Evolutionary conservation across 1,140 invertebrate species (phyloP), one percentile per base, ranked within the genome.

Genomic region (Heliothis subflexa): DNA sequence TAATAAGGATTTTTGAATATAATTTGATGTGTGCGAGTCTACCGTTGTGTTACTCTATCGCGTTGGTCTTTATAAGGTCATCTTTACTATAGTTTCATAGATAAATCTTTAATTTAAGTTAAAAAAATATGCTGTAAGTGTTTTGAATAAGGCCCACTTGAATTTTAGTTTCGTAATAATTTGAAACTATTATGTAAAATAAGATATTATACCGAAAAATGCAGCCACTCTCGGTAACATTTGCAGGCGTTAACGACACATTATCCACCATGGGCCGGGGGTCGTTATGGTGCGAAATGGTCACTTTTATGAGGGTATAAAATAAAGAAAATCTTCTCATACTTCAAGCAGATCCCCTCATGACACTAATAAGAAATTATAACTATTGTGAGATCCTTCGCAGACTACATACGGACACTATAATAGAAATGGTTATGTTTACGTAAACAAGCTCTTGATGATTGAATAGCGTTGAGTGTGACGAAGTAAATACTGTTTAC

Each of bases 251-350:
- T 85, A 83, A 85, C 79, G 78, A 81, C 76, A 28, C 59, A 77
- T 79, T 33, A 25, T 61, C 18, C 57, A 79, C 64, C 54, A 40
- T 74, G 78, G 71, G 57, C 61, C 74, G 70, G 45, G 52, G 71
- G 61, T 81, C 81, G 78, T 83, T 78, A 81, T 72, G 57, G 21
- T 50, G 13, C 14, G 61, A 64, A 81, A 85, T 79, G 84, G 79
- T 81, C 82, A 85, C 82, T 82, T 84, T 85, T 85, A 83, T 78
- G 80, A 77, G 68, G 78, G 45, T 64, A 83, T 85, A 82, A 85
- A 85, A 83, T 83, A 79, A 80, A 81, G 79, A 76, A 73, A 61
- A 78, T 54, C 70, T 73, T 81, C 78, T 66, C 73, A 68, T 61
- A 57, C 77, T 76, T 50, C 68, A 40, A 18, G 47, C 40, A 28